phyloP scores from a whole-genome alignment of 2,797 vertebrate species.

The Enteromius anoplus region DNA sequence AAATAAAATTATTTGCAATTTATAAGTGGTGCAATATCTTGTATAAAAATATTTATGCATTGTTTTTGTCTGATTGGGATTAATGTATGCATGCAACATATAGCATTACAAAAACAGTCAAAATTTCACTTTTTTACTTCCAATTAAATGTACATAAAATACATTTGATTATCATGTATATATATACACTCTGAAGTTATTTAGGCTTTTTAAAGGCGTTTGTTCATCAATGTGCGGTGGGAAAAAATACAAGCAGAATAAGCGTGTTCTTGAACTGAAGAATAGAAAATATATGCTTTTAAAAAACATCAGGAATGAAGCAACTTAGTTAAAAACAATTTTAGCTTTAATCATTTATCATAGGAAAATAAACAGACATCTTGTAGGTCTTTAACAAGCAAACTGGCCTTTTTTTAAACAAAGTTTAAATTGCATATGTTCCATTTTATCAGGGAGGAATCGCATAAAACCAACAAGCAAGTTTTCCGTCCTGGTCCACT shows the following conservation, averaged over 20 bases:
- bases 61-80: background rate
- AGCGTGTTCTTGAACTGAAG: background rate
- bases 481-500: conserved; percentile 6
- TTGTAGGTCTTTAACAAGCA: conserved; percentile 54
- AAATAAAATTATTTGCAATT: background rate
- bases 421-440: conserved; percentile 62
- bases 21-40: background rate
- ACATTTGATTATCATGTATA: background rate
- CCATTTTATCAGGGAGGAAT: conserved; percentile 42
- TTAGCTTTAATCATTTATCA: conserved; percentile 57
- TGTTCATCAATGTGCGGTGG: background rate
- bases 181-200: background rate
- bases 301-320: conserved; percentile 2
- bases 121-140: background rate
- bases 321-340: conserved; percentile 49
- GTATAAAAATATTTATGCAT: background rate
- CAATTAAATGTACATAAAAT: background rate
- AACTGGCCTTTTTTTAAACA: conserved; percentile 52
- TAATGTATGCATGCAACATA: background rate
- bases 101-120: background rate
- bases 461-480: conserved; percentile 22
- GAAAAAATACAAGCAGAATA: background rate
- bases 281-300: background rate
- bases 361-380: conserved; percentile 62
- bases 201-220: background rate